Evolutionary conservation across 2,797 vertebrate genomes (phyloP).

Genomic region (Dromococcyx pavoninus): DNA sequence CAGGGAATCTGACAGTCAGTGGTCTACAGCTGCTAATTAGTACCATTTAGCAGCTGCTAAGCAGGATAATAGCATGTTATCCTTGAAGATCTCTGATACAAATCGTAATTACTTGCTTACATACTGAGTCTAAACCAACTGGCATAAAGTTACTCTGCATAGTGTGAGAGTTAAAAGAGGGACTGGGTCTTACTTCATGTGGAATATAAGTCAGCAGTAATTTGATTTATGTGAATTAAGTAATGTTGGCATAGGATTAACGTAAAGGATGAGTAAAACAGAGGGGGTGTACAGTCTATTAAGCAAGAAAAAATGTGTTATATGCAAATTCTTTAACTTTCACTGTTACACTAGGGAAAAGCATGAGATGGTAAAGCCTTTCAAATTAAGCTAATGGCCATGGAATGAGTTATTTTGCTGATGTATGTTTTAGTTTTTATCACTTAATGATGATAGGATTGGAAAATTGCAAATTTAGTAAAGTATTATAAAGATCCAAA

Average conservation of each 20-base stretch:
- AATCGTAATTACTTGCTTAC: neutral
- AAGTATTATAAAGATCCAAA: neutral
- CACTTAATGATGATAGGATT: neutral
- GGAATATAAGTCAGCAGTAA: neutral
- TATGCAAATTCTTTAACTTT: constrained; percentile 2
- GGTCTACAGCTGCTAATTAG: constrained; percentile 34
- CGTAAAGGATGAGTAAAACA: neutral
- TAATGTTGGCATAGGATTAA: neutral
- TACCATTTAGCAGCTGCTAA: constrained; percentile 33
- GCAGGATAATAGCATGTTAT: neutral
- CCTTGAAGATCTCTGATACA: constrained; percentile 1
- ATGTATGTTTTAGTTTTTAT: neutral
- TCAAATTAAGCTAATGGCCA: neutral
- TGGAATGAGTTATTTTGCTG: neutral
- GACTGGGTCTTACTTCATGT: neutral
- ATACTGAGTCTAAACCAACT: neutral
- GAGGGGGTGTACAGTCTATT: neutral
- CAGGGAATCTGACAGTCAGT: neutral
- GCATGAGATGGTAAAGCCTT: neutral
- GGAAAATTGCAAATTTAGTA: neutral
- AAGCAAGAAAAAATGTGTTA: constrained; percentile 12
- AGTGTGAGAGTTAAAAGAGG: neutral
- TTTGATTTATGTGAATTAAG: constrained; percentile 37
- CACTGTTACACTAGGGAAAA: neutral
- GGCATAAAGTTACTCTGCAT: neutral